Evolutionary conservation across 2,113 vertebrate genomes (phyloP).

Genomic region (Eubucco bourcierii): DNA sequence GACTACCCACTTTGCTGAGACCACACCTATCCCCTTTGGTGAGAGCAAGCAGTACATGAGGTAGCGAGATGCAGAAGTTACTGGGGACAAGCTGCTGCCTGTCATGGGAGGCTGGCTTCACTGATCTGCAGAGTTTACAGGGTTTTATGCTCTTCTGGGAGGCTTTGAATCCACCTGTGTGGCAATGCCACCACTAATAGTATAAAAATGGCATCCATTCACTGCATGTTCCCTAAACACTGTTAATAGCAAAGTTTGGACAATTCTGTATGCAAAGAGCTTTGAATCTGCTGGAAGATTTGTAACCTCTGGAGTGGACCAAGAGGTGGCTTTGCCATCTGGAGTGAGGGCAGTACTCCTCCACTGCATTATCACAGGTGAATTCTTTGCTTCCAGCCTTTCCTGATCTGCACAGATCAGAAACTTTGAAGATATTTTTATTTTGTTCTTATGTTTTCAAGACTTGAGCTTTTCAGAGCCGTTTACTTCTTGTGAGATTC

Average conservation of each 20-base stretch:
- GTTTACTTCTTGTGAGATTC: neutral
- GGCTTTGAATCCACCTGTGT: neutral
- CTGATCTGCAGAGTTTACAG: neutral
- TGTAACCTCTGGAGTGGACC: neutral
- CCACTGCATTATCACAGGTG: accelerated
- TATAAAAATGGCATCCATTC: neutral
- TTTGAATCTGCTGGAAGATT: neutral
- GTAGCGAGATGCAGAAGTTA: neutral
- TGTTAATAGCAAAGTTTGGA: neutral
- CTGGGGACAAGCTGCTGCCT: neutral
- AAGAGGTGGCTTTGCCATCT: neutral
- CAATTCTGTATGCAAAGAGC: neutral
- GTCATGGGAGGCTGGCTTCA: neutral
- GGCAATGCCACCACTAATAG: neutral
- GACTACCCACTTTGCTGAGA: neutral
- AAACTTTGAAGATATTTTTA: neutral
- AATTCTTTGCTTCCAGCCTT: neutral
- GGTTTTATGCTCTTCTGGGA: neutral
- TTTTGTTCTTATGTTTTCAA: neutral
- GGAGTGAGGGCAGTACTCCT: neutral
- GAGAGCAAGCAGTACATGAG: neutral
- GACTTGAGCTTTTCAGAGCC: neutral
- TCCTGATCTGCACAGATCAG: neutral
- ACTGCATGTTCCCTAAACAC: neutral
- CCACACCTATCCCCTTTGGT: neutral